Conservation (phyloP, 1,140 invertebrate genomes). For the Saccostrea cuccullata region DNA sequence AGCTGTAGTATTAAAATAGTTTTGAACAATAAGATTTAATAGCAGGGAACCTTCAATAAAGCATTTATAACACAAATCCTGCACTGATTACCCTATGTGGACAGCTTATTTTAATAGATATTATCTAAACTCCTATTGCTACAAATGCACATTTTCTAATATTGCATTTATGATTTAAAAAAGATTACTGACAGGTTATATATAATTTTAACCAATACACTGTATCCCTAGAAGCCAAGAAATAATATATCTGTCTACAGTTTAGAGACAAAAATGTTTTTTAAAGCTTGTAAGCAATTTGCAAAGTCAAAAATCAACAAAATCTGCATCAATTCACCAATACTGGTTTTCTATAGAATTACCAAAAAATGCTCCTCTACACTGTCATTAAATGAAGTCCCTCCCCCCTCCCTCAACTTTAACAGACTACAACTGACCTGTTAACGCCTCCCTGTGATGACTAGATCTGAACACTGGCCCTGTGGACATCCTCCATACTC, state of each 20-base stretch:
- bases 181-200: not conserved
- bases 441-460: not conserved
- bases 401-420: too few species aligned
- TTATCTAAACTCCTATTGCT: not conserved
- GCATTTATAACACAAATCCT: not conserved
- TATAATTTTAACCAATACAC: not conserved
- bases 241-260: too few species aligned
- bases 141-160: not conserved
- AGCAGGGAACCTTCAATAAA: not conserved
- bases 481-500: constrained; percentile 46
- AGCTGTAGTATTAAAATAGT: not conserved
- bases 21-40: constrained; percentile 24
- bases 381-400: too few species aligned
- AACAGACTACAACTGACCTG: not conserved
- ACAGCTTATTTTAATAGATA: not conserved
- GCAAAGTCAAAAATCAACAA: too few species aligned
- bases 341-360: too few species aligned
- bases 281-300: too few species aligned
- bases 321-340: too few species aligned
- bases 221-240: not conserved
- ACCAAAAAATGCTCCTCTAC: too few species aligned
- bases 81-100: constrained; percentile 9
- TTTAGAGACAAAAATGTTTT: too few species aligned
- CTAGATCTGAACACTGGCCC: constrained; percentile 43
- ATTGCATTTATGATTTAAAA: not conserved